Base-by-base conservation (phyloP, 2,113 vertebrate species). In the Trogon melanurus region DNA sequence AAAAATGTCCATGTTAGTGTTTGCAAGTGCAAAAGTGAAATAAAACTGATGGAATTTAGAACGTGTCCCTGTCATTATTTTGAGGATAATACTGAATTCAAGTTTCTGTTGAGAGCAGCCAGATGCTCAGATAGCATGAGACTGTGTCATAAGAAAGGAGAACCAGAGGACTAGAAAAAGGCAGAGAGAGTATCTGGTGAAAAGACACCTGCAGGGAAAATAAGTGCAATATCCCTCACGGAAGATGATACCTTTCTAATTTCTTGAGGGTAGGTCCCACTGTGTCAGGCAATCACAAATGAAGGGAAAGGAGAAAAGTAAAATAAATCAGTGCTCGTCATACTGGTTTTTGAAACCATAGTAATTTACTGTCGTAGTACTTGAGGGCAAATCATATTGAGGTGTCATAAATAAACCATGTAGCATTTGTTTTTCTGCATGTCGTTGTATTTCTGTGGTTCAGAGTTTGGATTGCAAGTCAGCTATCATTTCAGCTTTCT, bases 321-420 rank as follows among this genome's bases (percentile, higher is more conserved):
- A 88, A 94, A 95, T 91, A 95, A 95, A 95, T 95, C 90, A 93
- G 44, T 64, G 36, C 47, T 93, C 15, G 0, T 96, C 79, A 18
- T 71, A 60, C 88, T 74, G 79, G 9, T 74, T 94, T 96, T 90
- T 88, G 72, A 94, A 95, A 94, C 72, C 62, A 54, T 22, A 61
- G 79, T 91, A 94, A 93, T 96, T 95, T 95, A 92, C 88, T 90
- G 41, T 67, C 72, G 36, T 32, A 91, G 62, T 61, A 64, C 93
- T 81, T 83, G 72, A 93, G 85, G 95, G 82, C 82, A 96, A 53
- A 93, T 93, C 53, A 61, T 36, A 36, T 64, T 36, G 53, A 88
- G 45, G 38, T 84, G 48, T 67, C 72, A 88, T 94, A 97, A 97
- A 96, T 95, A 95, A 94, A 91, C 45, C 34, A 58, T 7, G 18